Evolutionary conservation across 2,797 vertebrate genomes (phyloP).

Genomic region (Streptopelia turtur): DNA sequence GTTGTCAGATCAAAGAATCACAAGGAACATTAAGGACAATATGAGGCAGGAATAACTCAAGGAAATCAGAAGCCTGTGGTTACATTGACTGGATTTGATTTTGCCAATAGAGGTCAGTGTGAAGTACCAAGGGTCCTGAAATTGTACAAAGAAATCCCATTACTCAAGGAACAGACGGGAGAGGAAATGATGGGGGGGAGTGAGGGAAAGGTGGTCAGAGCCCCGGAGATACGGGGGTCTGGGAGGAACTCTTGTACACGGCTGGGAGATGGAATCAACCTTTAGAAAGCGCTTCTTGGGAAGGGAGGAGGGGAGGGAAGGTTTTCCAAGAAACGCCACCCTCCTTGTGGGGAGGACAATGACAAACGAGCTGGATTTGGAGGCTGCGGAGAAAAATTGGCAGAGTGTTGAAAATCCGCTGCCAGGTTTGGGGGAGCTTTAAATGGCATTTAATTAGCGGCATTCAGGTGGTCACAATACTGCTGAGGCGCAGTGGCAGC

Average conservation of each 20-base stretch:
- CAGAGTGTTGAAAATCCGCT: conserved; percentile 1
- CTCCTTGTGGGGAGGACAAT: neutral
- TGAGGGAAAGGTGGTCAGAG: neutral
- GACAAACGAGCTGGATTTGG: conserved; percentile 42
- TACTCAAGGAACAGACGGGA: neutral
- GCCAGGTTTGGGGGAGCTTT: conserved; percentile 64
- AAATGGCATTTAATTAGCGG: conserved; percentile 66
- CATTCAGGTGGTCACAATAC: conserved; percentile 63
- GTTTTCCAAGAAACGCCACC: neutral
- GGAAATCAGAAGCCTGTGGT: conserved; percentile 49
- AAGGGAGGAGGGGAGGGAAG: neutral
- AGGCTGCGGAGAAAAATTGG: conserved; percentile 43
- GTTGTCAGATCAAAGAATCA: conserved; percentile 34
- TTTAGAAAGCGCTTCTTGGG: neutral
- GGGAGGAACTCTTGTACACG: neutral
- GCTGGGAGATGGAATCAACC: neutral
- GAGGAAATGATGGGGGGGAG: neutral
- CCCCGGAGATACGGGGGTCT: neutral
- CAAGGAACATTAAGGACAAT: neutral
- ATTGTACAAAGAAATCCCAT: neutral
- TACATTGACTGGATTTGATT: conserved; percentile 59
- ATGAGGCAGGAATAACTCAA: neutral
- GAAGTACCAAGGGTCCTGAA: conserved; percentile 50
- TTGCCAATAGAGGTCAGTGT: conserved; percentile 5
- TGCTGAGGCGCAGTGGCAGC: conserved; percentile 9